These are phyloP conservation scores for Cantharis rustica DNA, from an alignment of 2,888 invertebrate species.

Conservation along the genomic window DNA sequence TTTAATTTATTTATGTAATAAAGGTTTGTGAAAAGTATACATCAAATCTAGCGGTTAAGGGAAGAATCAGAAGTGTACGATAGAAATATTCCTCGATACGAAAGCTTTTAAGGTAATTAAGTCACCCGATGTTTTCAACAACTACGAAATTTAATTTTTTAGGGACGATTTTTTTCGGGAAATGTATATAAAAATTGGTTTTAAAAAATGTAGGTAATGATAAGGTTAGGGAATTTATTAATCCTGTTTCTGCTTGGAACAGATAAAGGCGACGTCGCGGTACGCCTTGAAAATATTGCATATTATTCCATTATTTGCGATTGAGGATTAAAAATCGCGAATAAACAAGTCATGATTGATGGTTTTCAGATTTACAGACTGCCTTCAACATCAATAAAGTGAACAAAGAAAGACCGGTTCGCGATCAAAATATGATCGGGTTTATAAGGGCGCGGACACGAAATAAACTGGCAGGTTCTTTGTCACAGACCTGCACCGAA, in stretches of 20 bases:
- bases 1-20: neutral
- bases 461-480: slow-evolving; percentile 45
- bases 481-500: slow-evolving; percentile 43
- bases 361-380: slow-evolving; percentile 32
- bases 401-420: slow-evolving; percentile 43
- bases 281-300: slow-evolving; percentile 30
- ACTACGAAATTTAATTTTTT: neutral
- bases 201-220: slow-evolving; percentile 12
- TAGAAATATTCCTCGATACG: neutral
- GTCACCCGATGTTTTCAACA: neutral
- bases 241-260: slow-evolving; percentile 31
- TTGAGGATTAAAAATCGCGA: slow-evolving; percentile 35
- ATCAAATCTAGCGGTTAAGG: neutral
- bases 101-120: neutral
- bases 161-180: neutral
- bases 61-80: neutral
- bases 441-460: slow-evolving; percentile 46
- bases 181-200: neutral
- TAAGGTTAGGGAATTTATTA: slow-evolving; percentile 35
- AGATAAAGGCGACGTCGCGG: slow-evolving; percentile 37
- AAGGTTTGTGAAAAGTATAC: neutral
- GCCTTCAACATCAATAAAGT: slow-evolving; percentile 40
- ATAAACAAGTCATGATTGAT: slow-evolving; percentile 39
- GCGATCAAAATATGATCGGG: slow-evolving; percentile 47
- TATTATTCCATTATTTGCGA: slow-evolving; percentile 37